Conservation (phyloP, 2,113 vertebrate species). For the Procavia capensis region DNA sequence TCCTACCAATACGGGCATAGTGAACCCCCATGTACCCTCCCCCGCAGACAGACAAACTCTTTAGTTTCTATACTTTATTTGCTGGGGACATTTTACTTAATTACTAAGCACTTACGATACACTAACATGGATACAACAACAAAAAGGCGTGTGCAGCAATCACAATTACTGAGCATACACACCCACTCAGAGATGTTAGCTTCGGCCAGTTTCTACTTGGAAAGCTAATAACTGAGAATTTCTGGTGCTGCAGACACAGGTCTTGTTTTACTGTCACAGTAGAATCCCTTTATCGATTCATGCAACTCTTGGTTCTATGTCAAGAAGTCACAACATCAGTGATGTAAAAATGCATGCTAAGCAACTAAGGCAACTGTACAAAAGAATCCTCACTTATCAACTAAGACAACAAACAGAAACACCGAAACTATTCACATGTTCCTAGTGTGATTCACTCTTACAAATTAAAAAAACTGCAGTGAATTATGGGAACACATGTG, state of each 20-base stretch:
- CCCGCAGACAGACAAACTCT: neutral
- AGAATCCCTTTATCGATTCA: neutral
- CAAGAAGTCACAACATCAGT: constrained; percentile 6
- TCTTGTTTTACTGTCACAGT: neutral
- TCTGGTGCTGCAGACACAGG: fast-evolving
- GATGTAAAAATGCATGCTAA: neutral
- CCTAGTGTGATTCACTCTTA: constrained; percentile 34
- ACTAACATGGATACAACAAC: neutral
- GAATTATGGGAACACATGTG: neutral
- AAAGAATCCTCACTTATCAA: neutral
- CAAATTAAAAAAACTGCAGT: neutral
- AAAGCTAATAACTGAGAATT: neutral
- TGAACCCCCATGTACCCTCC: fast-evolving
- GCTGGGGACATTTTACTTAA: neutral
- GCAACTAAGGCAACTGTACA: neutral
- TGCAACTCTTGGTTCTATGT: neutral
- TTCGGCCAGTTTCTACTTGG: neutral
- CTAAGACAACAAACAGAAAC: neutral
- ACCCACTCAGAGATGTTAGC: neutral
- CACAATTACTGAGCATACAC: neutral
- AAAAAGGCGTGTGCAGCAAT: too few relatives aligned
- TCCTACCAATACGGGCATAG: fast-evolving
- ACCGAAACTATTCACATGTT: neutral
- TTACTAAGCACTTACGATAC: neutral
- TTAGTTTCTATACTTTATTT: too few relatives aligned